Evolutionary conservation across 1,140 invertebrate species (phyloP), one percentile per base, ranked within the genome.

Genomic region (Drosophila triauraria): DNA sequence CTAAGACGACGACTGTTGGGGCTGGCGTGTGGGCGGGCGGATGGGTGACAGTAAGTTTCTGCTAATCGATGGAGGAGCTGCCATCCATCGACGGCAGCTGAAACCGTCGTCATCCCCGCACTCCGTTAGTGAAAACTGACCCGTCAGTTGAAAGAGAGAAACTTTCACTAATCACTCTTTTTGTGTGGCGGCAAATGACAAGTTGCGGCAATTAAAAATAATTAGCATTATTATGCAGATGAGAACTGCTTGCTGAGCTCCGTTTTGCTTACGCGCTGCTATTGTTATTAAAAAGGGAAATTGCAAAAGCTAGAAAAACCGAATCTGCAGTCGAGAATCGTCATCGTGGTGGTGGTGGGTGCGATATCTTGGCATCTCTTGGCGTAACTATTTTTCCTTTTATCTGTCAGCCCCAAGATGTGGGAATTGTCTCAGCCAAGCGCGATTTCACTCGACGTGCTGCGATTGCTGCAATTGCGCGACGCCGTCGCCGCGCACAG

Each of bases 191-290:
- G 74, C 65, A 78, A 87, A 88, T 88, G 84, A 75, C 83, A 88
- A 88, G 69, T 83, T 75, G 78, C 50, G n/a, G 82, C 82, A 90
- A 90, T 90, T 90, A 90, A 90, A 90, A 91, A 82, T 90, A 91
- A 90, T 90, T 90, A 77, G 79, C 75, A 80, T 90, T 85, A 90
- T 82, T 85, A 90, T 90, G 86, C 78, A 88, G 79, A 88, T 85
- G 81, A 81, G 40, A 40, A 56, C 35, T 57, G 82, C 60, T 69
- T 82, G 70, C 83, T 46, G 53, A 54, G 38, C 20, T 23, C 25
- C 43, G 75, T 64, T 58, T 54, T 75, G 62, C 62, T 46, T 78
- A 78, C 75, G 32, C 32, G 35, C 35, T 9, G 20, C 76, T 48
- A 82, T 82, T 87, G 82, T 86, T 81, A 54, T 75, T 46, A 35